Evolutionary conservation across 2,113 vertebrate genomes (phyloP), one percentile per base, ranked within the genome.

Genomic region (Pseudolaguvia tuberculata): DNA sequence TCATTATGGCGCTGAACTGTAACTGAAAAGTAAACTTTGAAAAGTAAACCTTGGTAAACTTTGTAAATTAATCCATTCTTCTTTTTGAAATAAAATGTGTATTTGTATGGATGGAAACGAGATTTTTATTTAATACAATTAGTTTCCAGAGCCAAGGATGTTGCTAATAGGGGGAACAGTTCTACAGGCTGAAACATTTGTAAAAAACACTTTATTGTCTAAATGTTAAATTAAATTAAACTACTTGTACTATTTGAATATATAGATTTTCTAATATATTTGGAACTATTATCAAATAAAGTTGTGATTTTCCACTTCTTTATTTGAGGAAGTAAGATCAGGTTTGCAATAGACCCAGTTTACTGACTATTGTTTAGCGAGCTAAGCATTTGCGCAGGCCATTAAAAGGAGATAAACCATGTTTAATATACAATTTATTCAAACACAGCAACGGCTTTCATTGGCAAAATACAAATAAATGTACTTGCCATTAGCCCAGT

Each of bases 401-500:
- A 51, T 70, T 2, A 35, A 14, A 20, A 67, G 56, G 52, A 72
- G n/a, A 76, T 56, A 68, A 72, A 80, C 20, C 39, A 59, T 8
- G 52, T 65, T 69, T 69, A 77, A 77, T 73, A 73, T 65, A 61
- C 52, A 51, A 10, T 58, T 76, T 42, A 70, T 42, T 58, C 42
- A 65, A 67, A 29, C 14, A 52, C 55, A 73, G 55, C 5, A 25
- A 29, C 21, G 14, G 42, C 52, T 7, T 52, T 73, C 51, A 47
- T 53, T 20, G 14, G 45, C 13, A 77, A 63, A 61, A 72, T 71
- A 69, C 61, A 48, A 45, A 27, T 53, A 56, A 69, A 62, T 35
- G 48, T 25, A 67, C 42, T 70, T 58, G 61, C 72, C 76, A 65
- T 80, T 74, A 70, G 57, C 39, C 84, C 77, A 75, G 83, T 42